These are phyloP conservation scores for Ecdyonurus torrentis DNA, from an alignment of 2,888 invertebrate genomes.

Conservation along the genomic window DNA sequence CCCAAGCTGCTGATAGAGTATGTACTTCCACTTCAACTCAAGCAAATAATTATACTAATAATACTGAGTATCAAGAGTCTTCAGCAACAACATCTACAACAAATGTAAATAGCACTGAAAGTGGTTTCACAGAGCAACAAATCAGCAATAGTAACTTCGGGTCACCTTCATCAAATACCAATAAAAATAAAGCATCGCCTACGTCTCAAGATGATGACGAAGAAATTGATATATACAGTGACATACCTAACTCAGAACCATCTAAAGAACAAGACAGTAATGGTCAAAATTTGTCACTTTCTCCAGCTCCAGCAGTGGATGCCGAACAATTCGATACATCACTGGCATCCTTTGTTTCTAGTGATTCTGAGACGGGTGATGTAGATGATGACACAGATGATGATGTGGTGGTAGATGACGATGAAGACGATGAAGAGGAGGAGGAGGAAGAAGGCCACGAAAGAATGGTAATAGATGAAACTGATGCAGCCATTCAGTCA, in stretches of 20 bases:
- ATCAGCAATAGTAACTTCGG: background rate
- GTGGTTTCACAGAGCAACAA: background rate
- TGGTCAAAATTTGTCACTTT: background rate
- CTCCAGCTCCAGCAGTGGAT: background rate
- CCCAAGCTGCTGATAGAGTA: background rate
- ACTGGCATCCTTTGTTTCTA: background rate
- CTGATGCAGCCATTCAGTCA: background rate
- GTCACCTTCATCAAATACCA: background rate
- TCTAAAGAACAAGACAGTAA: background rate
- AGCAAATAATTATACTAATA: background rate
- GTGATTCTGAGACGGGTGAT: background rate
- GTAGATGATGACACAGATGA: too few species aligned
- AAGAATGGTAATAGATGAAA: background rate
- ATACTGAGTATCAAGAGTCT: background rate
- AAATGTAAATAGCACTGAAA: background rate
- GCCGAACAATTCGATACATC: background rate
- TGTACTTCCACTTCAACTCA: background rate
- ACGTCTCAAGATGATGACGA: background rate
- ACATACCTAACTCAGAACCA: background rate
- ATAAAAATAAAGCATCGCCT: background rate
- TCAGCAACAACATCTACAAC: background rate
- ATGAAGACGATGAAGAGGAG: constrained; percentile 27
- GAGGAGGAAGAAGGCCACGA: background rate
- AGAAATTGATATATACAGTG: background rate
- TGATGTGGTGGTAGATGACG: constrained; percentile 38